A percentile compares a stretch with the other conserved stretches of the same genome.
These are phyloP conservation scores for Meghimatium bilineatum DNA, from an alignment of 2,888 invertebrate genomes.

Conservation along the genomic window DNA sequence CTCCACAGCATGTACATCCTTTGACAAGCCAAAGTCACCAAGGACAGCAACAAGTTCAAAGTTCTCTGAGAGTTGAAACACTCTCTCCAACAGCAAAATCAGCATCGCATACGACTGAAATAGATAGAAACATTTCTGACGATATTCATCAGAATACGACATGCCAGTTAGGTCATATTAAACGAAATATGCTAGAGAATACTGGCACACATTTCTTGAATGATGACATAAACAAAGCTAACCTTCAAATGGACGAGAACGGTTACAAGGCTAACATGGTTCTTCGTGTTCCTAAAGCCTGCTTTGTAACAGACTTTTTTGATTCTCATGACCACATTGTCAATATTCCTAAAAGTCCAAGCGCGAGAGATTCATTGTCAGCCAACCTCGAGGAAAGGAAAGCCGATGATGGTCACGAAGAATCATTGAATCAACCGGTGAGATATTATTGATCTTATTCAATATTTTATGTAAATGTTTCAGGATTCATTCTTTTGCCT, in stretches of 20 bases:
- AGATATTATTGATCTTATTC: no score
- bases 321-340: neutral
- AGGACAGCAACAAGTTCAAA: neutral
- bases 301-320: conserved; percentile 18
- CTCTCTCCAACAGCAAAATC: neutral
- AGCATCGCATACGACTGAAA: no score
- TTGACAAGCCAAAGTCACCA: neutral
- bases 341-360: no score
- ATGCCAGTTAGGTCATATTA: neutral
- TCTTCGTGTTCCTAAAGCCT: conserved; percentile 10
- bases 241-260: conserved; percentile 2
- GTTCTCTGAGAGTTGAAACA: neutral
- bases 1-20: neutral
- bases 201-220: neutral
- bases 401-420: no score
- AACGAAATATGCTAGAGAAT: neutral
- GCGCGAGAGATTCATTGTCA: no score
- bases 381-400: no score
- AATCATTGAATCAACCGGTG: no score
- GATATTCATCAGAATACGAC: neutral
- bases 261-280: conserved; percentile 20
- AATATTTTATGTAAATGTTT: no score
- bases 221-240: neutral
- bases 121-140: neutral
- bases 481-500: no score